These are phyloP conservation scores for Gallinago media DNA, from an alignment of 2,113 vertebrate species.

Conservation along the genomic window DNA sequence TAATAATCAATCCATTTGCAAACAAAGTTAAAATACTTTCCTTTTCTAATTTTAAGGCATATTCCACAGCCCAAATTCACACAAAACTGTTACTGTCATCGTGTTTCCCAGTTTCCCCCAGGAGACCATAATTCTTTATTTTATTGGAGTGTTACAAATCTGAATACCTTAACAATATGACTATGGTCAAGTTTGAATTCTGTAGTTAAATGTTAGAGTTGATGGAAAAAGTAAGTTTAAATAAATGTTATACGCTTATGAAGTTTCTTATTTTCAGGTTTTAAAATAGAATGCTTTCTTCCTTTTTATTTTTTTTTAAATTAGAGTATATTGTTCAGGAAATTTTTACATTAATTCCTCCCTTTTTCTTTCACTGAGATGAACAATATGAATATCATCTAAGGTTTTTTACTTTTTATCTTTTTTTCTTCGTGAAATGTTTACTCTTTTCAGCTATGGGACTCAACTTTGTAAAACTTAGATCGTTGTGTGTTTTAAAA, in stretches of 20 bases:
- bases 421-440: not conserved
- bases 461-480: not conserved
- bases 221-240: not conserved
- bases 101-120: not conserved
- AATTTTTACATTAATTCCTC: not conserved
- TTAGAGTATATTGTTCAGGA: not conserved
- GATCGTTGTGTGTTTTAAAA: not conserved
- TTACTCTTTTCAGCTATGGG: not conserved
- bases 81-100: not conserved
- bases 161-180: not conserved
- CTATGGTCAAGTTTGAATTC: not conserved
- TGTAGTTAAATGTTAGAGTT: not conserved
- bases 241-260: not conserved
- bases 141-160: not conserved
- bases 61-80: not conserved
- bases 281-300: not conserved
- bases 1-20: not conserved
- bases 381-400: not conserved
- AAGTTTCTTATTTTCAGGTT: not conserved
- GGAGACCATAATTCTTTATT: not conserved
- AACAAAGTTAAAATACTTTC: not conserved
- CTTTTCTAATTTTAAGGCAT: not conserved
- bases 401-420: not conserved
- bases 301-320: not conserved
- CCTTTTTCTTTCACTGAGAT: not conserved